Base-by-base conservation (phyloP, 2,797 vertebrate genomes). In the Nothura maculosa region DNA sequence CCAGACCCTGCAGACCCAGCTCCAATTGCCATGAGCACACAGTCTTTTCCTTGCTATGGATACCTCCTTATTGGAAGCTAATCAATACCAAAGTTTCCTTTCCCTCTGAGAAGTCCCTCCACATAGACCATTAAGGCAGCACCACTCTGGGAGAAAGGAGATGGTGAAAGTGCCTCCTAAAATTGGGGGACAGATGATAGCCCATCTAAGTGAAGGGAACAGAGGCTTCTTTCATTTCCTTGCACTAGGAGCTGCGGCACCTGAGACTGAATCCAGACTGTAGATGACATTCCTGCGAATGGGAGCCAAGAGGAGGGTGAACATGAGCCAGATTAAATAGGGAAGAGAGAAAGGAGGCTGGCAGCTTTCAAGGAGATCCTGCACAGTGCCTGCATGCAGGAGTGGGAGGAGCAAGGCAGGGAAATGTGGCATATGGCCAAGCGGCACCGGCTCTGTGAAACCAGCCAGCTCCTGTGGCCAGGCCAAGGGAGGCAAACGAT, bases 261-360 rank as follows among this genome's bases (percentile, higher is more conserved):
- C 70, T 73, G 63, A 79, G 81, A 66, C 22, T 88, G 83, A 90
- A 94, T 84, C 74, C 77, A 91, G 80, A 73, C 83, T 72, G 40
- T 40, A 72, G 2, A 1, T 82, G 90, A 80, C 86, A 87, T 40
- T 64, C 63, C 32, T 80, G 70, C 27, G 14, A 0, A 3, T 55
- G 74, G 81, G 78, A 89, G 52, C 72, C 64, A 82, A 80, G 57
- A 82, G 75, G 75, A 77, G 68, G 64, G 78, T 89, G 89, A 90
- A 77, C 14, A 18, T 17, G 78, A 80, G 93, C 86, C 93, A 85
- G 48, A 61, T 63, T 80, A 93, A 95, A 94, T 68, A 94, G 48
- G 52, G 86, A 89, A 85, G 78, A 34, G 8, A 72, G 78, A 67
- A 80, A 48, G 20, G 36, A 82, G 57, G 32, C 36, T 82, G 75